These are phyloP conservation scores for Pseudocheirus occidentalis DNA, from an alignment of 2,797 vertebrate genomes.

Conservation along the genomic window DNA sequence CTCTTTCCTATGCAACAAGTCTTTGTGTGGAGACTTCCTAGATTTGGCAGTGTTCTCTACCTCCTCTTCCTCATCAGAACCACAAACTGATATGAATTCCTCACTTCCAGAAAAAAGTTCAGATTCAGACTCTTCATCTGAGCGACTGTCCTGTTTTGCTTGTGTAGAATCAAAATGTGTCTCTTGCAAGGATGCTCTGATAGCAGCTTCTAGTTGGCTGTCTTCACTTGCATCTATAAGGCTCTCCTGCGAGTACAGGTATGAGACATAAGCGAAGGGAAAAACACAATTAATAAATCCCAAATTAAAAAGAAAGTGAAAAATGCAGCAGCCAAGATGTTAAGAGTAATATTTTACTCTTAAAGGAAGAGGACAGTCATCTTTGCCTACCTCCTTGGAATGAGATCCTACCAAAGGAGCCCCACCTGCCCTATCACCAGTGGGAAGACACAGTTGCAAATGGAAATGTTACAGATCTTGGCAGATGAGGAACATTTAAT, in stretches of 20 bases:
- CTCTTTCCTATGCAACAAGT: slow-evolving; percentile 94
- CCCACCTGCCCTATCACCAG: background rate
- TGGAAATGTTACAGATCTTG: background rate
- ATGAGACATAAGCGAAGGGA: slow-evolving; percentile 68
- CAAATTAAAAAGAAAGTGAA: slow-evolving; percentile 18
- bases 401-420: background rate
- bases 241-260: slow-evolving; percentile 90
- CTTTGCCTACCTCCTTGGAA: background rate
- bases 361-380: background rate
- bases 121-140: slow-evolving; percentile 94
- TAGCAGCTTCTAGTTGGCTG: slow-evolving; percentile 98
- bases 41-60: slow-evolving; percentile 86
- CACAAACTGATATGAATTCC: slow-evolving; percentile 96
- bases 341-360: background rate
- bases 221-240: slow-evolving; percentile 99
- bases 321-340: slow-evolving; percentile 21
- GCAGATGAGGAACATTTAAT: background rate
- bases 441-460: background rate
- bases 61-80: slow-evolving; percentile 93
- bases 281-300: slow-evolving; percentile 53
- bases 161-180: slow-evolving; percentile 96
- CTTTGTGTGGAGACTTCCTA: slow-evolving; percentile 96
- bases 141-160: slow-evolving; percentile 90
- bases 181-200: slow-evolving; percentile 97
- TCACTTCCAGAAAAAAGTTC: slow-evolving; percentile 99